Evolutionary conservation across 2,113 vertebrate genomes (phyloP).

Genomic region (Carlito syrichta): DNA sequence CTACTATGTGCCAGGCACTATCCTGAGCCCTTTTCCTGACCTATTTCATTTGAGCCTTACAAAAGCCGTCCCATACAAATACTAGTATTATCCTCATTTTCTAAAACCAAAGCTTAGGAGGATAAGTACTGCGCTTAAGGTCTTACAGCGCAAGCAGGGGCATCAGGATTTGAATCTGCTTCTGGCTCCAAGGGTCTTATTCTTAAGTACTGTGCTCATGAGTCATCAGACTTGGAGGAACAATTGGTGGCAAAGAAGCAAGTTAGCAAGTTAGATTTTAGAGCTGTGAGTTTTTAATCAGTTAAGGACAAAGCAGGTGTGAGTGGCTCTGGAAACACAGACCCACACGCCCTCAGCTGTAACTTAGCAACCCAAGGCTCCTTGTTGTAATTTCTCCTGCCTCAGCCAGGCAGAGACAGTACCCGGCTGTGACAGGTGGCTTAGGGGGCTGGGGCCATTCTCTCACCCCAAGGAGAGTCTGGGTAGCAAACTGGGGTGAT

Average conservation of each 20-base stretch:
- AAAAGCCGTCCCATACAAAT: background rate
- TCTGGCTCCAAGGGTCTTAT: background rate
- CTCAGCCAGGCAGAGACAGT: background rate
- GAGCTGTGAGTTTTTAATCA: background rate
- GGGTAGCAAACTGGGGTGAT: background rate
- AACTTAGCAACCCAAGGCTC: slow-evolving; percentile 47
- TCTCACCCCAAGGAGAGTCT: background rate
- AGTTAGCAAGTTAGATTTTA: background rate
- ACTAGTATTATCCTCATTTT: background rate
- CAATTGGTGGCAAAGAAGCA: background rate
- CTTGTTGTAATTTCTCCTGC: background rate
- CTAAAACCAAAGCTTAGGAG: background rate
- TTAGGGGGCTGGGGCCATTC: background rate
- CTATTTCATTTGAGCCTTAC: background rate
- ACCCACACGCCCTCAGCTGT: background rate
- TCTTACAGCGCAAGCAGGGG: background rate
- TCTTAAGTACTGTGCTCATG: background rate
- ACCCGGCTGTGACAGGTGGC: background rate
- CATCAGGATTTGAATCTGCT: background rate
- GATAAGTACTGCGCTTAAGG: background rate
- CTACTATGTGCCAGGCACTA: background rate
- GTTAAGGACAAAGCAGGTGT: background rate
- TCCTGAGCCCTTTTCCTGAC: background rate
- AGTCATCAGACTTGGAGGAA: background rate
- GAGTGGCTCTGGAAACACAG: background rate